Evolutionary conservation across 2,888 invertebrate species (phyloP).

Genomic region (Hetaerina titia): DNA sequence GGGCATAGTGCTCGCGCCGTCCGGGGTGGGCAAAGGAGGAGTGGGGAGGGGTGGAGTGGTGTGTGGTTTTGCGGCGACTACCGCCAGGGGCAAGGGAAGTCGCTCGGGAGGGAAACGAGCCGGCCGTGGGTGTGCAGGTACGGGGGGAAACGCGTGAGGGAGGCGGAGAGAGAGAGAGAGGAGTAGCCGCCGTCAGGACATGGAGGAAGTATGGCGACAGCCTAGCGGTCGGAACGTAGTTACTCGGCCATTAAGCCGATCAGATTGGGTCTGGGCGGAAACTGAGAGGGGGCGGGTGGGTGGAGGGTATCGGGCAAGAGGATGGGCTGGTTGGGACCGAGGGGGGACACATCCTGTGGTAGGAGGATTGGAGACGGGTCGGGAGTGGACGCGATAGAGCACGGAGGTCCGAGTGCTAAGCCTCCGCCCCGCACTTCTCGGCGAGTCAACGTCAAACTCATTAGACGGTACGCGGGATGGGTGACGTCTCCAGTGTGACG

Average conservation of each 20-base stretch:
- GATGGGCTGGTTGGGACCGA: not conserved
- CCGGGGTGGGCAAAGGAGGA: not conserved
- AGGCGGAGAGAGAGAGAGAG: not conserved
- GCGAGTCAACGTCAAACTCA: not conserved
- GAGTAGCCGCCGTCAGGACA: not conserved
- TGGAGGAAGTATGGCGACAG: slow-evolving; percentile 47
- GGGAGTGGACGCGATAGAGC: not conserved
- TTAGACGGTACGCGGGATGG: not conserved
- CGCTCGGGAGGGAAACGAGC: not conserved
- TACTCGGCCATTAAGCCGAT: slow-evolving; percentile 66
- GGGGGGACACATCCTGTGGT: not conserved
- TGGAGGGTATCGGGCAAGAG: not conserved
- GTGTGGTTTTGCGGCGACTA: slow-evolving; percentile 45
- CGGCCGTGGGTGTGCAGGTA: not conserved
- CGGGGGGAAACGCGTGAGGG: not conserved
- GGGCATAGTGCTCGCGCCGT: not conserved
- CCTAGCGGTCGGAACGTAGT: slow-evolving; percentile 45
- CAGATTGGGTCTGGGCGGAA: slow-evolving; percentile 57
- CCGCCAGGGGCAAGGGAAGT: not conserved
- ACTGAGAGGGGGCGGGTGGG: not conserved
- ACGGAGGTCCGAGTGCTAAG: not conserved
- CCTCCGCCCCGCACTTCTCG: not conserved
- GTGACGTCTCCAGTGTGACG: not conserved
- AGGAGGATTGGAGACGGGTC: not conserved
- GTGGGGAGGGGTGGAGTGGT: not conserved